Evolutionary conservation across 2,888 invertebrate species (phyloP).

Genomic region (Melikaiella ostensackeni): DNA sequence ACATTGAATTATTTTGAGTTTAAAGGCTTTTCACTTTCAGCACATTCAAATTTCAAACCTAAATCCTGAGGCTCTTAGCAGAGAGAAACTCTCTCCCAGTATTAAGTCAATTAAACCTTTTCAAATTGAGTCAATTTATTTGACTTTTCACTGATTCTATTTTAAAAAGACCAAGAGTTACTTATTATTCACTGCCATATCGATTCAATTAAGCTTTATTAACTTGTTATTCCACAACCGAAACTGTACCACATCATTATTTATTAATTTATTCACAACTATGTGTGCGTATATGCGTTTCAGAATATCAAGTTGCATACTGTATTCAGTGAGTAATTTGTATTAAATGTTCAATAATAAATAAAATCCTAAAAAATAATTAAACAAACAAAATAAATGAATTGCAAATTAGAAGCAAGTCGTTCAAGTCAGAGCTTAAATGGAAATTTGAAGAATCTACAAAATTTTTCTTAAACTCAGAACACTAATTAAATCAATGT

Average conservation of each 20-base stretch:
- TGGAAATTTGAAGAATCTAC: too few species aligned
- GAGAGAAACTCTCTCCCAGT: too few species aligned
- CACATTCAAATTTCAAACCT: background rate
- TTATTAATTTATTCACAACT: background rate
- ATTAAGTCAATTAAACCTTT: background rate
- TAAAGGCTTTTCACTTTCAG: background rate
- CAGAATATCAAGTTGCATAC: background rate
- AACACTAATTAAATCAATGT: background rate
- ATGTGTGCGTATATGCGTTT: background rate
- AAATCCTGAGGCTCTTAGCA: background rate
- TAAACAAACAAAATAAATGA: background rate
- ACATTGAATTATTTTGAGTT: background rate
- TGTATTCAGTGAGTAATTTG: background rate
- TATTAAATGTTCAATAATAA: background rate
- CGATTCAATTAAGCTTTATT: background rate
- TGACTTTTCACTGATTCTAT: too few species aligned
- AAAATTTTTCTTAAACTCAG: background rate
- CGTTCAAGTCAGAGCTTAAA: too few species aligned
- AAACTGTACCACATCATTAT: background rate
- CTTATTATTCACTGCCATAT: background rate
- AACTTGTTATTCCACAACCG: background rate
- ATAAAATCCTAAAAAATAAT: background rate
- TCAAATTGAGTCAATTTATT: background rate
- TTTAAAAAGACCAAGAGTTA: background rate
- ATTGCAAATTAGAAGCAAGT: too few species aligned